These are phyloP conservation scores for Lagodon rhomboides DNA, from an alignment of 2,797 vertebrate species.

Conservation along the genomic window DNA sequence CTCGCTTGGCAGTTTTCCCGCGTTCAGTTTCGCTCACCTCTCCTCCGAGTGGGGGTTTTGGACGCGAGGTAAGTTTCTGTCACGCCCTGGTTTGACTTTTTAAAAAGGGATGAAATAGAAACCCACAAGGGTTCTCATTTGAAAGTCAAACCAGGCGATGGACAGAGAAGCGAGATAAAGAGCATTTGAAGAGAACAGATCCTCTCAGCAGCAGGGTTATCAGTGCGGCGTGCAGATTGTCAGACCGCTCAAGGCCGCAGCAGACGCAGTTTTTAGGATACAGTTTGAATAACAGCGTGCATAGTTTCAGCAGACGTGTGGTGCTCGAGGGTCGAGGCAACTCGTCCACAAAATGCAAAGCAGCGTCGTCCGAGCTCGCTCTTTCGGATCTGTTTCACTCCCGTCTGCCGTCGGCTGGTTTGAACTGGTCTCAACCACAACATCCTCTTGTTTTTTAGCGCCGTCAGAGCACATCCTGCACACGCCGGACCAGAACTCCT, in stretches of 20 bases:
- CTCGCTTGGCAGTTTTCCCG: slow-evolving; percentile 13
- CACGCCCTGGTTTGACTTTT: slow-evolving; percentile 4
- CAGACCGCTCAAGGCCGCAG: slow-evolving; percentile 31
- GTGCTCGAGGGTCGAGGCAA: neutral
- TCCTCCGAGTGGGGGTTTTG: neutral
- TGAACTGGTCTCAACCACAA: slow-evolving; percentile 29
- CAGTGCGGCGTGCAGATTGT: neutral
- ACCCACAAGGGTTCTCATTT: slow-evolving; percentile 42
- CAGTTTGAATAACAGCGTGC: slow-evolving; percentile 21
- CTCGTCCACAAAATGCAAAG: neutral
- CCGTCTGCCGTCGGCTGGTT: neutral
- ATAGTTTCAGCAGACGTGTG: neutral
- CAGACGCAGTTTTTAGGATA: slow-evolving; percentile 20
- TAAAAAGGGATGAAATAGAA: slow-evolving; percentile 24
- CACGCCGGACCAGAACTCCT: neutral
- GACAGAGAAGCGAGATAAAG: slow-evolving; percentile 6
- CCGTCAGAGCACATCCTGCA: slow-evolving; percentile 27
- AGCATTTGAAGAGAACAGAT: neutral
- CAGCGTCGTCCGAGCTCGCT: neutral
- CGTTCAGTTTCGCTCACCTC: slow-evolving; percentile 19
- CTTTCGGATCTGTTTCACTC: neutral
- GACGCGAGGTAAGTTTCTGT: slow-evolving; percentile 27
- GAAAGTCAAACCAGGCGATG: slow-evolving; percentile 50
- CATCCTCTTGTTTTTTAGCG: slow-evolving; percentile 25
- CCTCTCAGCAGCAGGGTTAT: slow-evolving; percentile 16